Base-by-base conservation (phyloP, 2,888 invertebrate genomes). In the Xanthia togata region DNA sequence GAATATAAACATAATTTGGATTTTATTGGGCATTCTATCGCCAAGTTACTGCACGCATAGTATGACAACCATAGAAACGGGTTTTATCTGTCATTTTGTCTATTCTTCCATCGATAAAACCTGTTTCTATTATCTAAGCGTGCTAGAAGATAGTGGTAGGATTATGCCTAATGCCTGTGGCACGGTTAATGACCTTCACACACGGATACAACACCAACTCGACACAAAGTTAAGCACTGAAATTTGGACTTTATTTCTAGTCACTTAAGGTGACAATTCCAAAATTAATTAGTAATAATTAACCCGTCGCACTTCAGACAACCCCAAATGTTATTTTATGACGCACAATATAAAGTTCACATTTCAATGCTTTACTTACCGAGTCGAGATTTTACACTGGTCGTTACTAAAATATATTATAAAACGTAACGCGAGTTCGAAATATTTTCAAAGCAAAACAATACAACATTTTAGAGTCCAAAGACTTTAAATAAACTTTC, bases 381-480 rank as follows among this genome's bases (percentile, higher is more conserved):
- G 14, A 62, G 17, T 26, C 5, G 23, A 75, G 12, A 35, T 71
- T 35, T n/a, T 50, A 23, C 35, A 26, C 8, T 12, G 12, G 2
- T 68, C 14, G 14, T n/a, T n/a, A 41, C 41, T 77, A 76, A 77
- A 82, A 79, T 59, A 47, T 64, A 38, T 53, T 44, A 53, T 38
- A 53, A 76, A 70, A 78, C 53, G 6, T 77, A 82, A 79, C 63
- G 17, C 26, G 12, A 31, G 12, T 3, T 50, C 14, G 41, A 47
- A 82, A 68, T 68, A 69, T 64, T 69, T 57, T 79, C 41, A 23
- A 69, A 53, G 11, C 23, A 60, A 82, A 76, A 35, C 26, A 77
- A 70, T 70, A 78, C 23, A 69, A 64, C 14, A 55, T 64, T 82
- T 55, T 69, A 35, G 17, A 69, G 64, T 26, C 14, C n/a, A 38